These are phyloP conservation scores for Odontamblyopus lacepedii DNA, from an alignment of 2,797 vertebrate species.

Conservation along the genomic window DNA sequence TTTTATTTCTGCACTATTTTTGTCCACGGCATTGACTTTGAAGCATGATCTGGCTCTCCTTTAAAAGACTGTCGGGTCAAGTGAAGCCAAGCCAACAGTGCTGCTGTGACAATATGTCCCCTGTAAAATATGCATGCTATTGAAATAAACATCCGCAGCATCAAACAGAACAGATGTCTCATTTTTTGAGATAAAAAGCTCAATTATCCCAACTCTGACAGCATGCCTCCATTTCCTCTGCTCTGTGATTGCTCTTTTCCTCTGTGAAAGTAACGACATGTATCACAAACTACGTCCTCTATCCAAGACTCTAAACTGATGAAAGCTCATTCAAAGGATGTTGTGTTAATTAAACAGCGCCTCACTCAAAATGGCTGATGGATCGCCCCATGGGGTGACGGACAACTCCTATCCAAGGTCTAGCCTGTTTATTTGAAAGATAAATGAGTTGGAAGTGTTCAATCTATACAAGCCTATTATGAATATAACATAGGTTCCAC, in stretches of 20 bases:
- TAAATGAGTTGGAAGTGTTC: constrained; percentile 34
- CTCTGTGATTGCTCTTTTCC: constrained; percentile 28
- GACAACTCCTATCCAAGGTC: constrained; percentile 6
- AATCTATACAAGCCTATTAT: constrained; percentile 42
- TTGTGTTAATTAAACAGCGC: constrained; percentile 35
- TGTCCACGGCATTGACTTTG: constrained; percentile 17
- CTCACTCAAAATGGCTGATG: constrained; percentile 27
- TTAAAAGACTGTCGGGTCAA: constrained; percentile 37
- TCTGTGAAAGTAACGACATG: constrained; percentile 27
- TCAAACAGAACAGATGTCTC: constrained; percentile 52
- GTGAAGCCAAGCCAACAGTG: constrained; percentile 56
- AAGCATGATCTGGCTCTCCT: constrained; percentile 42
- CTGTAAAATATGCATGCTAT: constrained; percentile 58
- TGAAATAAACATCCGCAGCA: constrained; percentile 55
- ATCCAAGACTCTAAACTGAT: constrained; percentile 16
- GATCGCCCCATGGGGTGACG: constrained; percentile 7
- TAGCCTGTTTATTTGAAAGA: constrained; percentile 33
- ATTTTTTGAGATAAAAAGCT: constrained; percentile 29
- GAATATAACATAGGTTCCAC: constrained; percentile 20
- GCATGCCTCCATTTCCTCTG: constrained; percentile 3
- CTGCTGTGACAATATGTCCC: constrained; percentile 39
- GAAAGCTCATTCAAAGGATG: constrained; percentile 2
- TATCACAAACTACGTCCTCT: constrained; percentile 27
- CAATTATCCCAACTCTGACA: constrained; percentile 33
- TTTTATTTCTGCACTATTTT: constrained; percentile 5